Conservation (phyloP, 1,140 invertebrate species). For the Drosophila novamexicana region DNA sequence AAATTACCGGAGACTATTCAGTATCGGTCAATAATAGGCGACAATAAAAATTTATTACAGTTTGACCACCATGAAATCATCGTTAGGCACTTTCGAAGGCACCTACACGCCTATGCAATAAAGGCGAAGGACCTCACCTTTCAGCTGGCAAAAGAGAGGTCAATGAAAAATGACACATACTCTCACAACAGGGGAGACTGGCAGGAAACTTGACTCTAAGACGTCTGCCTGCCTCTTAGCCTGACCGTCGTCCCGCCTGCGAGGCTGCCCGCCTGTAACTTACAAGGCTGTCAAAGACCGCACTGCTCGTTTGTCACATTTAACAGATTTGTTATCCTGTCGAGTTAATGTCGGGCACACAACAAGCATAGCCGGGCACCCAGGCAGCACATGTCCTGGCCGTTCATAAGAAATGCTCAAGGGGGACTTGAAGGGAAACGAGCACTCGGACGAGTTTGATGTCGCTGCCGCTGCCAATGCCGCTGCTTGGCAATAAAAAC, state of each 20-base stretch:
- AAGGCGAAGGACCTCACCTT: constrained; percentile 21
- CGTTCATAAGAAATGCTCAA: constrained; percentile 71
- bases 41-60: constrained; percentile 83
- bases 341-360: constrained; percentile 83
- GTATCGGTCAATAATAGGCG: constrained; percentile 69
- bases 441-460: constrained; percentile 12
- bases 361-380: constrained; percentile 30
- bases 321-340: constrained; percentile 85
- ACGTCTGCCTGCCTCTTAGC: background rate
- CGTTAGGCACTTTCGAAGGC: constrained; percentile 65
- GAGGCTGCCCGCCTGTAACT: constrained; percentile 20
- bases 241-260: background rate
- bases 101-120: constrained; percentile 33
- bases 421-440: constrained; percentile 43
- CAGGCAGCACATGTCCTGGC: constrained; percentile 38
- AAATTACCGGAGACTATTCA: constrained; percentile 61
- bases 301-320: constrained; percentile 83
- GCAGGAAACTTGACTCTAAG: constrained; percentile 64
- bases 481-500: constrained; percentile 72
- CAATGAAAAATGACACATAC: constrained; percentile 69
- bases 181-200: constrained; percentile 25
- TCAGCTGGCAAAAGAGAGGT: constrained; percentile 46
- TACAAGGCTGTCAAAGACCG: constrained; percentile 63
- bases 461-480: constrained; percentile 6
- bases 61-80: constrained; percentile 84